Percentiles rank a stretch among this genome's conserved stretches.
Conservation (phyloP, 2,113 vertebrate genomes). For the Petrocephalus zakoni region DNA sequence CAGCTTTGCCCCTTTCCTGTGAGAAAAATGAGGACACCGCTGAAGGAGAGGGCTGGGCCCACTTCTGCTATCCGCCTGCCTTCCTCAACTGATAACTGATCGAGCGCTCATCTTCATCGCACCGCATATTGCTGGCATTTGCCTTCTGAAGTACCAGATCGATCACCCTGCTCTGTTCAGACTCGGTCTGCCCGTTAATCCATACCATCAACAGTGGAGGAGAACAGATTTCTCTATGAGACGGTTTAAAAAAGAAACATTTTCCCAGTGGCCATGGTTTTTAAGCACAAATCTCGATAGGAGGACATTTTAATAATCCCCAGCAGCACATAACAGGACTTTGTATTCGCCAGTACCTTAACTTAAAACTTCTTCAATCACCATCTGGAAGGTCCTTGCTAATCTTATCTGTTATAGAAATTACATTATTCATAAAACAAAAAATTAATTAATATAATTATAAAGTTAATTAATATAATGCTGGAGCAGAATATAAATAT, state of each 20-base stretch:
- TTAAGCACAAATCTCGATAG: constrained; percentile 1
- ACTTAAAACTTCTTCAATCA: not conserved
- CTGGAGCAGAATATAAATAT: not conserved
- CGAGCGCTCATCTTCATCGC: not conserved
- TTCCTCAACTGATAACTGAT: not conserved
- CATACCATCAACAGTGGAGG: constrained; percentile 2
- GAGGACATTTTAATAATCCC: not conserved
- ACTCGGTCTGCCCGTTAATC: constrained; percentile 1
- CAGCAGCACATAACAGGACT: not conserved
- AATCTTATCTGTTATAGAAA: too few relatives aligned
- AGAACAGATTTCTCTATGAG: constrained; percentile 4
- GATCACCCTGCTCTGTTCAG: constrained; percentile 14
- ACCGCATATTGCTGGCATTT: not conserved
- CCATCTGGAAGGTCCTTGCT: not conserved
- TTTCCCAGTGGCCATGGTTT: not conserved
- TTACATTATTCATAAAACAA: constrained; percentile 2
- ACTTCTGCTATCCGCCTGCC: not conserved
- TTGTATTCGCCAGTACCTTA: not conserved
- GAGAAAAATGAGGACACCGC: not conserved
- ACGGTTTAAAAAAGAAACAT: constrained; percentile 9
- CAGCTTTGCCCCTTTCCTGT: not conserved
- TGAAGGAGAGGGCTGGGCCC: too few relatives aligned
- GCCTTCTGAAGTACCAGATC: constrained; percentile 16
- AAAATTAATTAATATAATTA: not conserved
- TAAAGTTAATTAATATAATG: not conserved